Evolutionary conservation across 92 coral and sea anemone species (phyloP).

Genomic region (Porites cylindrica): DNA sequence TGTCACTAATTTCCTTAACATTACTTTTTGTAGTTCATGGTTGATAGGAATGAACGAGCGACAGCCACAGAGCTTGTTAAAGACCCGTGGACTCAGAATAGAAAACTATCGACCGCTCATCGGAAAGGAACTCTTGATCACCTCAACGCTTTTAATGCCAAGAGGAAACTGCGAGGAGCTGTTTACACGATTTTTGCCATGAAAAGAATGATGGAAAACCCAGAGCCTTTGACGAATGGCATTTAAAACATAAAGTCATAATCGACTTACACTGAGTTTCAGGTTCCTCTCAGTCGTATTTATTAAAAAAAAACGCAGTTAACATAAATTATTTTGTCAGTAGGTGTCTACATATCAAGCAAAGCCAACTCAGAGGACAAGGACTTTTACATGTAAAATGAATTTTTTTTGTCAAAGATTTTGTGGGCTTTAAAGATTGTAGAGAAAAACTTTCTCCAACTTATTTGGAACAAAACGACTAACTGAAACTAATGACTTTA

Average conservation of each 20-base stretch:
- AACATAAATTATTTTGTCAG: too few species aligned
- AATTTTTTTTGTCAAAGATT: too few species aligned
- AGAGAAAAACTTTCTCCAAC: too few species aligned
- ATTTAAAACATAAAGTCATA: not conserved
- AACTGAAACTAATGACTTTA: too few species aligned
- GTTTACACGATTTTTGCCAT: constrained; percentile 80
- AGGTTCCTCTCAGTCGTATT: too few species aligned
- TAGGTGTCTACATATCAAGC: too few species aligned
- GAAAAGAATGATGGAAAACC: constrained; percentile 66
- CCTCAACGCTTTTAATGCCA: constrained; percentile 77
- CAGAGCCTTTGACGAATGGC: constrained; percentile 34
- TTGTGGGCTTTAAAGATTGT: too few species aligned
- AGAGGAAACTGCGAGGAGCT: constrained; percentile 74
- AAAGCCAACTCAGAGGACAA: too few species aligned
- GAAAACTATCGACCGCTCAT: constrained; percentile 68
- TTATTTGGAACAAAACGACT: too few species aligned
- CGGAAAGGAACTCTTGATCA: constrained; percentile 79
- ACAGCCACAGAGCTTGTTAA: constrained; percentile 75
- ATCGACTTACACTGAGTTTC: too few species aligned
- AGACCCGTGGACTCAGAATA: constrained; percentile 66
- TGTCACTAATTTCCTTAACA: not conserved
- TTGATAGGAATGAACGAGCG: constrained; percentile 69
- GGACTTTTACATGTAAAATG: too few species aligned
- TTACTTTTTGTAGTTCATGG: constrained; percentile 57
- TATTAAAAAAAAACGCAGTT: too few species aligned